A percentile compares a stretch with the other conserved stretches of the same genome.
Conservation (phyloP, 2,113 vertebrate species). For the Carassius carassius region DNA sequence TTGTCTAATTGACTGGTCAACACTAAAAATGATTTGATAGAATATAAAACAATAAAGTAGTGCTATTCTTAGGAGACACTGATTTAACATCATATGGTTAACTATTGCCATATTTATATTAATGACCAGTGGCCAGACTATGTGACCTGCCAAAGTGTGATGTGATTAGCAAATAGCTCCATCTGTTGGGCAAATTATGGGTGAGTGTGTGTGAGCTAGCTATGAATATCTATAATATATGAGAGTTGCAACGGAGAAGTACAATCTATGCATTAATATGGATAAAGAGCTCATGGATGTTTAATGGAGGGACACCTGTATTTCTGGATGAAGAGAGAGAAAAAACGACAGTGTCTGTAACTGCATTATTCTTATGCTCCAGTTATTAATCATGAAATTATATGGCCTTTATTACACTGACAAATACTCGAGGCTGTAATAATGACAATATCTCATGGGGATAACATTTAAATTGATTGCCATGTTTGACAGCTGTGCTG, state of each 20-base stretch:
- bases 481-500: constrained; percentile 32
- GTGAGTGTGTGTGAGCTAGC: background rate
- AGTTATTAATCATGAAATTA: constrained; percentile 30
- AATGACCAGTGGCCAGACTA: background rate
- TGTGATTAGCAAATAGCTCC: constrained; percentile 31
- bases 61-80: background rate
- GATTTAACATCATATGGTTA: constrained; percentile 6
- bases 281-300: background rate
- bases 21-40: background rate
- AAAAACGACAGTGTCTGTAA: constrained; percentile 11
- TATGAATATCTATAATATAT: background rate
- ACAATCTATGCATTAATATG: background rate
- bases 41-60: constrained; percentile 2
- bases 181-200: constrained; percentile 9
- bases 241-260: background rate
- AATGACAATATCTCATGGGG: constrained; percentile 13
- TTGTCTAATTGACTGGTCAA: background rate
- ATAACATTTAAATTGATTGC: constrained; percentile 29
- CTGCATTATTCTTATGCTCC: constrained; percentile 6
- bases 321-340: background rate
- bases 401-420: constrained; percentile 15
- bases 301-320: background rate
- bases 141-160: constrained; percentile 9
- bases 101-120: background rate
- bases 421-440: constrained; percentile 27